Evolutionary conservation across 2,888 invertebrate species (phyloP).

Genomic region (Shargacucullia verbasci): DNA sequence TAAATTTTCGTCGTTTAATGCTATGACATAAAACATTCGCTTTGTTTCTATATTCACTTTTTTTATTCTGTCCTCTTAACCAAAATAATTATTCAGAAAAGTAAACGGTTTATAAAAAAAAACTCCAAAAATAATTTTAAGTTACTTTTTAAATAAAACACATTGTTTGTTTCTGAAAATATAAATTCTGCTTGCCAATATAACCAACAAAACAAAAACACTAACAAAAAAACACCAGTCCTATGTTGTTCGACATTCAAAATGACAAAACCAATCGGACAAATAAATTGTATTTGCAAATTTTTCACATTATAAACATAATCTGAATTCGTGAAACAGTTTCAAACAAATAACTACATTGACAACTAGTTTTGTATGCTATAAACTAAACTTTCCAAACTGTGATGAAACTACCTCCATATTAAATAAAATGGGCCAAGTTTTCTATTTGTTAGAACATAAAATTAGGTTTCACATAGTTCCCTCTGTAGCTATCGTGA

Average conservation of each 20-base stretch:
- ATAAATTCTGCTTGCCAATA: background rate
- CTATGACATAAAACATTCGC: background rate
- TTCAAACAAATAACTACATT: constrained; percentile 29
- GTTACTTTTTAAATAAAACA: too few relatives aligned
- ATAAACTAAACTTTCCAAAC: constrained; percentile 23
- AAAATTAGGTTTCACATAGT: constrained; percentile 6
- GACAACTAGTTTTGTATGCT: constrained; percentile 9
- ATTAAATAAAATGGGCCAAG: constrained; percentile 20
- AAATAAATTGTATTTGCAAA: constrained; percentile 42
- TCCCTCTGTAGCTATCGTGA: background rate
- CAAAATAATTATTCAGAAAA: too few relatives aligned
- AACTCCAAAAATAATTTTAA: too few relatives aligned
- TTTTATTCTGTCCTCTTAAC: background rate
- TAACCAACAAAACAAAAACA: constrained; percentile 8
- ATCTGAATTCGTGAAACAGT: constrained; percentile 18
- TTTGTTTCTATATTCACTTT: background rate
- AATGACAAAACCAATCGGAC: constrained; percentile 31
- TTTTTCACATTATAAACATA: constrained; percentile 28
- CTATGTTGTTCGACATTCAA: constrained; percentile 12
- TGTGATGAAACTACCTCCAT: constrained; percentile 8
- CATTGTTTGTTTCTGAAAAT: too few relatives aligned
- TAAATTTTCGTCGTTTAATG: background rate
- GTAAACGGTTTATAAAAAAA: too few relatives aligned
- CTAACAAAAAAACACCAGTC: constrained; percentile 14
- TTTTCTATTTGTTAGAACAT: constrained; percentile 7